These are phyloP conservation scores for Mastomys coucha DNA, from an alignment of 2,113 vertebrate species.

Conservation along the genomic window DNA sequence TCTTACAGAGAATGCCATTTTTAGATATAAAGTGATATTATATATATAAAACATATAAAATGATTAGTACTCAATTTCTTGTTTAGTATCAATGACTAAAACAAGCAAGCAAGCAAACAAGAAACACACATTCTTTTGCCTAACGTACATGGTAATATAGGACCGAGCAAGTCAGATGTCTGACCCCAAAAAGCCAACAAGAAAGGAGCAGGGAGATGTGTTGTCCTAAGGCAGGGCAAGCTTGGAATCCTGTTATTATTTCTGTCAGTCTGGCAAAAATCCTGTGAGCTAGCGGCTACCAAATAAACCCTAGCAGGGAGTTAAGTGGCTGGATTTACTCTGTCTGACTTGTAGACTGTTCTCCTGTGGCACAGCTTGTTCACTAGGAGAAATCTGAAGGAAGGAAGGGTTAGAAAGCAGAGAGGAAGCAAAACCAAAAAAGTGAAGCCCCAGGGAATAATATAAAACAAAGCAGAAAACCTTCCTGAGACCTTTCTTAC, in stretches of 20 bases:
- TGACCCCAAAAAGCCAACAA: background rate
- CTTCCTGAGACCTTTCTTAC: slow-evolving; percentile 40
- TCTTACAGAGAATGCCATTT: slow-evolving; percentile 49
- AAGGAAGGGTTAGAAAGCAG: background rate
- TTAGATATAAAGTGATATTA: background rate
- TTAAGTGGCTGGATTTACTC: slow-evolving; percentile 51
- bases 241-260: slow-evolving; percentile 40
- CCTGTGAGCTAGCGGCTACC: slow-evolving; percentile 29
- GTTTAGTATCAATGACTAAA: background rate
- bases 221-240: background rate
- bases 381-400: slow-evolving; percentile 60
- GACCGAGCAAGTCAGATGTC: background rate
- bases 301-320: slow-evolving; percentile 5
- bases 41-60: slow-evolving; percentile 9
- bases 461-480: slow-evolving; percentile 55
- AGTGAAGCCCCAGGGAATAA: background rate
- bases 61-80: background rate
- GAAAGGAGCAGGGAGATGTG: background rate
- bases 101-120: background rate
- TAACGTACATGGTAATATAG: background rate
- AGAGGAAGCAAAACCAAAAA: slow-evolving; percentile 67
- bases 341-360: slow-evolving; percentile 48
- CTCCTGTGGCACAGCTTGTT: background rate
- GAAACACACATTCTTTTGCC: background rate
- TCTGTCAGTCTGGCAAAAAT: slow-evolving; percentile 42